Conservation (phyloP, 2,888 invertebrate species). For the Arrhopalites spinosus region DNA sequence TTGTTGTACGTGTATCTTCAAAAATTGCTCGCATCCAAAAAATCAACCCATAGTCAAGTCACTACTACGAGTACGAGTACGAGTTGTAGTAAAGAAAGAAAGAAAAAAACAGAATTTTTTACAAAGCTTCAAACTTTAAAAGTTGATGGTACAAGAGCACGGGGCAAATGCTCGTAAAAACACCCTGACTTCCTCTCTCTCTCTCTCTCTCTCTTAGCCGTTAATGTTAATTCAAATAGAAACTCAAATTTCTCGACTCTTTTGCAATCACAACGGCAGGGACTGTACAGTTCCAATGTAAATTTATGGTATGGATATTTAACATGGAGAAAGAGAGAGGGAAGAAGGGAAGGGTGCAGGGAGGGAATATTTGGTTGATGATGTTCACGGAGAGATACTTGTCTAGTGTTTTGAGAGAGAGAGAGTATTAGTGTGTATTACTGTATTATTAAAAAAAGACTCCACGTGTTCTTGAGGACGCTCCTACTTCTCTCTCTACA, state of each 20-base stretch:
- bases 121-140: not conserved
- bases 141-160: constrained; percentile 21
- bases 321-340: not conserved
- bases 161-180: constrained; percentile 38
- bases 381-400: not conserved
- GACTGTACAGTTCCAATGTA: not conserved
- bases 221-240: constrained; percentile 32
- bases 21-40: not conserved
- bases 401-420: not conserved
- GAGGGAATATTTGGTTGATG: constrained; percentile 17
- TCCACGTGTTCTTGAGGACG: constrained; percentile 28
- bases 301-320: not conserved
- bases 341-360: constrained; percentile 13
- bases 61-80: not conserved
- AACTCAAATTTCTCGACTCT: constrained; percentile 19
- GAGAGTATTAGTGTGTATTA: constrained; percentile 4
- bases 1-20: no score
- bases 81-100: constrained; percentile 1
- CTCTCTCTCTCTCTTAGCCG: constrained; percentile 4
- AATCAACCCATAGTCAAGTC: no score
- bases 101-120: not conserved
- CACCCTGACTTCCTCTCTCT: constrained; percentile 38
- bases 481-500: no score
- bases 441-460: constrained; percentile 9
- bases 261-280: constrained; percentile 24